Evolutionary conservation across 2,113 vertebrate species (phyloP).

Genomic region (Poeciliopsis turrubarensis): DNA sequence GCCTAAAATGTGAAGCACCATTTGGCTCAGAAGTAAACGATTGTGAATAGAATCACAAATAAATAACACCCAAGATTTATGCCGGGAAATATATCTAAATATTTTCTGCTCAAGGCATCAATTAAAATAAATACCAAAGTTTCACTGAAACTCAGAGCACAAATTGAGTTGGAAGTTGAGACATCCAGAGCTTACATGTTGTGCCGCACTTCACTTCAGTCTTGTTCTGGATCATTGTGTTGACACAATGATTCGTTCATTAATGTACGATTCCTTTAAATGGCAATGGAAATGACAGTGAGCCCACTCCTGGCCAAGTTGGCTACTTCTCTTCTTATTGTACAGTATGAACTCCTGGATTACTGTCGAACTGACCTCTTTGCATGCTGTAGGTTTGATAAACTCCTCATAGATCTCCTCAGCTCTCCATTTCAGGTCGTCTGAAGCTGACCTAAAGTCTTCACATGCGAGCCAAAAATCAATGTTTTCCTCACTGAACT

Average conservation of each 20-base stretch:
- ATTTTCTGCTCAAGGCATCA: not conserved
- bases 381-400: slow-evolving; percentile 66
- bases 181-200: not conserved
- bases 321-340: not conserved
- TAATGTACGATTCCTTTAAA: not conserved
- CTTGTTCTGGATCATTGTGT: not conserved
- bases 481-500: slow-evolving; percentile 80
- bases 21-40: not conserved
- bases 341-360: not conserved
- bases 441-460: slow-evolving; percentile 58
- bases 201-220: not conserved
- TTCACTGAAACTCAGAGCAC: not conserved
- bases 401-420: slow-evolving; percentile 73
- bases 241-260: too few species aligned
- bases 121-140: not conserved
- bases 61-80: not conserved
- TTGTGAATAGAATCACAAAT: not conserved
- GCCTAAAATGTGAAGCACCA: not conserved
- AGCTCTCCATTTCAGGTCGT: slow-evolving; percentile 57
- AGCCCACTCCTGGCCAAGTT: not conserved
- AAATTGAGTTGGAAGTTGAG: not conserved
- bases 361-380: slow-evolving; percentile 68
- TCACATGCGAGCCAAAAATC: slow-evolving; percentile 80
- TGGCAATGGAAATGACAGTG: not conserved
- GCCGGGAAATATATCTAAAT: not conserved